Percentiles rank a stretch among this genome's conserved stretches.
phyloP scores from a whole-genome alignment of 2,113 vertebrate genomes.

The Peromyscus polionotus region DNA sequence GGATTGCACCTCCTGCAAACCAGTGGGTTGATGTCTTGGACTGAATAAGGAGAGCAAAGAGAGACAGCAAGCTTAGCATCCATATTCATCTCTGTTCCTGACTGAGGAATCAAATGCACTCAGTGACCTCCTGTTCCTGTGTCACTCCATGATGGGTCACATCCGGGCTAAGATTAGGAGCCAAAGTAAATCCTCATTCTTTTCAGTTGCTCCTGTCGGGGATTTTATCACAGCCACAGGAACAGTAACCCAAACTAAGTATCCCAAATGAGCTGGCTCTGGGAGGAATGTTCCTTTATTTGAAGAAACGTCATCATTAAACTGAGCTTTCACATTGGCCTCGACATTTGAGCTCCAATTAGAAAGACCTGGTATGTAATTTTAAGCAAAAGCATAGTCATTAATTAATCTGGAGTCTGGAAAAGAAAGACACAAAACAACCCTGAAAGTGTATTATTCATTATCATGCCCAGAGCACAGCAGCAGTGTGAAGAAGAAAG shows the following conservation, averaged over 20 bases:
- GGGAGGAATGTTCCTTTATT: neutral
- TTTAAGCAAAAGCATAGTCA: conserved; percentile 23
- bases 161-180: neutral
- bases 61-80: neutral
- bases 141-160: too few species aligned
- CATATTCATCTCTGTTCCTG: neutral
- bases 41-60: too few species aligned
- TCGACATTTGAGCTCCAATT: neutral
- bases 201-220: neutral
- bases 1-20: neutral
- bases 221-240: neutral
- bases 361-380: neutral
- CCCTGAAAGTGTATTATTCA: neutral
- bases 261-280: conserved; percentile 1
- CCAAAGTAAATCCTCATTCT: neutral
- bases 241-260: neutral
- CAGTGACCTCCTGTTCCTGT: neutral
- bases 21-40: neutral
- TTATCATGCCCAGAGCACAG: neutral
- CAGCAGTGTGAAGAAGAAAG: neutral
- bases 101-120: too few species aligned
- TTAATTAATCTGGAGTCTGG: conserved; percentile 17
- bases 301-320: neutral
- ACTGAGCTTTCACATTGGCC: neutral
- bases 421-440: neutral